Percentiles rank a stretch among this genome's conserved stretches.
Evolutionary conservation across 2,113 vertebrate species (phyloP).

Genomic region (Hymenochirus boettgeri): DNA sequence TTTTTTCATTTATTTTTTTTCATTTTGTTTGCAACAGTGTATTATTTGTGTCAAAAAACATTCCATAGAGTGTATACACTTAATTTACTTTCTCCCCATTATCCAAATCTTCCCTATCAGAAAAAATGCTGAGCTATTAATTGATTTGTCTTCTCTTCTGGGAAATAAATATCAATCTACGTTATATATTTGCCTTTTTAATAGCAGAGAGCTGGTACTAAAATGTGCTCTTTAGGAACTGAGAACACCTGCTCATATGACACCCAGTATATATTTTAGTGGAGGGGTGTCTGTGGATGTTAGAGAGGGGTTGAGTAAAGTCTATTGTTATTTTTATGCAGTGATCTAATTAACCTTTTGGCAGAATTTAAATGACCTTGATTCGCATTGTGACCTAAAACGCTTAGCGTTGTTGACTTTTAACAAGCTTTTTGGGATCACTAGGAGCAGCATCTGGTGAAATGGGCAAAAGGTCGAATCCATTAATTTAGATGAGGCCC

Average conservation of each 20-base stretch:
- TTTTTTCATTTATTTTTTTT: too few relatives aligned
- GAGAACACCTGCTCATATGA: conserved; percentile 36
- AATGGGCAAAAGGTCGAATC: conserved; percentile 68
- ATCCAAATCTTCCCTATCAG: conserved; percentile 27
- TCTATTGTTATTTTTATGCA: conserved; percentile 66
- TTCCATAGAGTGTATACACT: too few relatives aligned
- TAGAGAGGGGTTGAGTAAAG: conserved; percentile 55
- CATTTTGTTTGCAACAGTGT: too few relatives aligned
- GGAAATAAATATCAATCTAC: conserved; percentile 39
- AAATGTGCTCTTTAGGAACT: conserved; percentile 30
- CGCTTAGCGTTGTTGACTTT: conserved; percentile 73
- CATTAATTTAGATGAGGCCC: conserved; percentile 55
- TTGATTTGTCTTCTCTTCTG: conserved; percentile 37
- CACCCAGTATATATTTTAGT: conserved; percentile 40
- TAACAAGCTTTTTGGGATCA: conserved; percentile 64
- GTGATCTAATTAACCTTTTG: conserved; percentile 80
- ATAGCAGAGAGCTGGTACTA: conserved; percentile 8
- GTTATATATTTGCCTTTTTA: conserved; percentile 34
- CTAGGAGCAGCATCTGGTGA: conserved; percentile 66
- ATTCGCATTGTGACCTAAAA: conserved; percentile 65
- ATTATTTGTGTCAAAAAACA: too few relatives aligned
- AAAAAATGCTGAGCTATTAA: conserved; percentile 21
- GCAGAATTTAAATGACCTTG: conserved; percentile 74
- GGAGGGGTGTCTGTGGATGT: conserved; percentile 49
- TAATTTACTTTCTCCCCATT: conserved; percentile 32